Evolutionary conservation across 2,113 vertebrate genomes (phyloP).

Genomic region (Dicaeum eximium): DNA sequence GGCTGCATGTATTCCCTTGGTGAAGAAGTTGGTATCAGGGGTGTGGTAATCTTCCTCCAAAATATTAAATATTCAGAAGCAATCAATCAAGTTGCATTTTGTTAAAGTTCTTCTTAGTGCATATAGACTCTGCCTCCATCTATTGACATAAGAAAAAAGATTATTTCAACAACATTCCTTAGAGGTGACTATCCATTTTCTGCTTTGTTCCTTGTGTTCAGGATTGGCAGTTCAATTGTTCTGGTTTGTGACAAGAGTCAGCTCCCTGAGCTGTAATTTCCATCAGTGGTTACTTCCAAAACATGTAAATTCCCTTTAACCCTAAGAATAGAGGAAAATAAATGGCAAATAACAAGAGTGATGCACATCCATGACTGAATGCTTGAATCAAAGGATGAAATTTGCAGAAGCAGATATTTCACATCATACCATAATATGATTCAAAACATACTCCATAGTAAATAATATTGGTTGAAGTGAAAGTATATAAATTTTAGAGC

Average conservation of each 20-base stretch:
- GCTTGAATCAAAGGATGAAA: background rate
- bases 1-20: background rate
- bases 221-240: background rate
- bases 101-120: background rate
- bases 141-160: background rate
- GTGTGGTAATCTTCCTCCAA: background rate
- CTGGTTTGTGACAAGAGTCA: background rate
- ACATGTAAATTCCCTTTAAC: background rate
- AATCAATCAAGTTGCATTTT: background rate
- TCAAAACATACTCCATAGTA: background rate
- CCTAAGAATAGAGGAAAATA: background rate
- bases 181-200: background rate
- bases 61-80: background rate
- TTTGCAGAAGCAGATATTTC: background rate
- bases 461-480: background rate
- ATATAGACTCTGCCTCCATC: background rate
- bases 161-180: background rate
- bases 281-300: background rate
- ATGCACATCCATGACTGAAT: background rate
- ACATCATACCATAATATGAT: background rate
- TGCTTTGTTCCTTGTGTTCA: background rate
- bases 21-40: background rate
- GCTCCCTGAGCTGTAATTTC: background rate
- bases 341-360: background rate
- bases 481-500: background rate